Evolutionary conservation across 2,113 vertebrate species (phyloP).

Genomic region (Tragelaphus scriptus): DNA sequence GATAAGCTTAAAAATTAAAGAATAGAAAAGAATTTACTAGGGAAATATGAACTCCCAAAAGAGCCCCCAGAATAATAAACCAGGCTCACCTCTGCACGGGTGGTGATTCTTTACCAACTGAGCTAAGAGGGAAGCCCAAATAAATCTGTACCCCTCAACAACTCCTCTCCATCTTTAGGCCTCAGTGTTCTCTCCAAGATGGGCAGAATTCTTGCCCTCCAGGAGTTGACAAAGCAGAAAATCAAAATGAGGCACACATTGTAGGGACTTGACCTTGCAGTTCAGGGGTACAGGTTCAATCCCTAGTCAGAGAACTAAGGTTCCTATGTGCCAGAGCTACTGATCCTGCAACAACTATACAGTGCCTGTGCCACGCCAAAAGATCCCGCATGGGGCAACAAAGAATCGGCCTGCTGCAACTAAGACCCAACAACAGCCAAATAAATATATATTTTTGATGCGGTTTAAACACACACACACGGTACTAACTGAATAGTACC

Average conservation of each 20-base stretch:
- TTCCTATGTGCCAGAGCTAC: not conserved
- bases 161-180: not conserved
- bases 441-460: not conserved
- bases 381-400: not conserved
- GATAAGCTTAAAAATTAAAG: not conserved
- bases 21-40: not conserved
- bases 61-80: not conserved
- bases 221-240: not conserved
- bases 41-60: not conserved
- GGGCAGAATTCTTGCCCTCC: not conserved
- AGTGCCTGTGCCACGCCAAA: not conserved
- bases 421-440: not conserved
- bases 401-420: not conserved
- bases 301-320: not conserved
- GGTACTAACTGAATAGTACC: not conserved
- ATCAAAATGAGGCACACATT: no score
- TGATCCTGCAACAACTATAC: not conserved
- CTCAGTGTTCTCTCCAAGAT: not conserved
- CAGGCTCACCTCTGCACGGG: not conserved
- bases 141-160: not conserved
- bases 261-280: not conserved
- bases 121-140: not conserved
- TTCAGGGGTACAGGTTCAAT: not conserved
- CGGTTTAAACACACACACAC: not conserved
- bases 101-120: not conserved